A percentile compares a stretch with the other conserved stretches of the same genome.
Conservation (phyloP, 1,140 invertebrate species). For the Zophobas atratus region DNA sequence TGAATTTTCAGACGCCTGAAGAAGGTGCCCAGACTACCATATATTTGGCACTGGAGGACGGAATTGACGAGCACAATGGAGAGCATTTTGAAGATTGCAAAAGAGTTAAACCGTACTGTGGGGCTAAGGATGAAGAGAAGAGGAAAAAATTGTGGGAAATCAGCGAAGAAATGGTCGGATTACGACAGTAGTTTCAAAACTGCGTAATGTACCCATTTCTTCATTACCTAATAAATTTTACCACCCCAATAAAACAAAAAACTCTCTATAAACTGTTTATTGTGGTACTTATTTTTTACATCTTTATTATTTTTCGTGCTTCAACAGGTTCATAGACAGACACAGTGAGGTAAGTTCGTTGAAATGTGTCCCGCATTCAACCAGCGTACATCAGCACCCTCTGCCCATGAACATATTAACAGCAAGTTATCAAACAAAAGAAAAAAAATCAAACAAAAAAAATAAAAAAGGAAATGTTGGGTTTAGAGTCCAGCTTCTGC, state of each 20-base stretch:
- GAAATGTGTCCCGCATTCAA: not conserved
- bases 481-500: constrained; percentile 61
- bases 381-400: not conserved
- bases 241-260: no score
- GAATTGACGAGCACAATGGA: constrained; percentile 54
- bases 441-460: constrained; percentile 36
- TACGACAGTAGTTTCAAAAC: not conserved
- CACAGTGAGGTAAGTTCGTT: not conserved
- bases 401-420: constrained; percentile 15
- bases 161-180: constrained; percentile 51
- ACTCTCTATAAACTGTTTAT: not conserved
- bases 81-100: constrained; percentile 59
- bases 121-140: constrained; percentile 47
- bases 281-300: constrained; percentile 28
- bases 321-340: constrained; percentile 14
- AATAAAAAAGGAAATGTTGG: constrained; percentile 3
- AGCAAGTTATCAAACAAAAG: constrained; percentile 3
- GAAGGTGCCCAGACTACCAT: constrained; percentile 62
- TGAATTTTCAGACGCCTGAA: constrained; percentile 55
- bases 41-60: constrained; percentile 52
- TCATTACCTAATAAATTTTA: no score
- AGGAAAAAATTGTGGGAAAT: constrained; percentile 56
- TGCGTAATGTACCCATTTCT: no score
- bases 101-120: constrained; percentile 43
- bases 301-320: constrained; percentile 34